phyloP scores from a whole-genome alignment of 35 echinoderm and acorn worm genomes.

The Antedon bifida region DNA sequence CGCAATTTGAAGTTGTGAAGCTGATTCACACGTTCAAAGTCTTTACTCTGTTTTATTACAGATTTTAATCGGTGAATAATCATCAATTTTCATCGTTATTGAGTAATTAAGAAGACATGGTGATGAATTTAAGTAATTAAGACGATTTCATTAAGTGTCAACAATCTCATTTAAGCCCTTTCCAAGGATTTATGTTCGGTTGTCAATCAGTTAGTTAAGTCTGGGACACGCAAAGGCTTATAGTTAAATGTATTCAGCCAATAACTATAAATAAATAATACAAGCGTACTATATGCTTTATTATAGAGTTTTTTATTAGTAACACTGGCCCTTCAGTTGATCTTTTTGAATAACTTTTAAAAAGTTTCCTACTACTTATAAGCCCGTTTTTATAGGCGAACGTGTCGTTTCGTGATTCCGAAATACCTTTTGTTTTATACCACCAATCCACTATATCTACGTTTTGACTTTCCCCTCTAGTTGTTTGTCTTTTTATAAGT shows the following conservation, averaged over 20 bases:
- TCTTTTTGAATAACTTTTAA: neutral
- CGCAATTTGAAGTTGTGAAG: neutral
- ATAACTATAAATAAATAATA: neutral
- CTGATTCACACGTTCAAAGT: neutral
- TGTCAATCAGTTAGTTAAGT: neutral
- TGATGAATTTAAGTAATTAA: constrained; percentile 2
- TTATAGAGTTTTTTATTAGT: neutral
- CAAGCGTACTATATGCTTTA: neutral
- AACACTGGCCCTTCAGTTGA: neutral
- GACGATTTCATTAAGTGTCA: neutral
- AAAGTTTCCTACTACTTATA: neutral
- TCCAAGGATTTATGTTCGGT: neutral
- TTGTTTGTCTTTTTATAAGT: no score
- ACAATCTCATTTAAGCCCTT: neutral
- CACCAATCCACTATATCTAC: neutral
- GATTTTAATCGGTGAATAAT: neutral
- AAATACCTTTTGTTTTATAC: neutral
- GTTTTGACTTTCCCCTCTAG: neutral
- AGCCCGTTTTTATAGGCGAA: neutral
- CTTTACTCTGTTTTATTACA: neutral
- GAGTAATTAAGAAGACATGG: neutral
- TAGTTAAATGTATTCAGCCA: neutral
- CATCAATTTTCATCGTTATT: neutral
- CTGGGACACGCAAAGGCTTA: neutral
- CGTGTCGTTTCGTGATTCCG: neutral